Evolutionary conservation across 2,113 vertebrate genomes (phyloP).

Genomic region (Oceanodroma tethys): DNA sequence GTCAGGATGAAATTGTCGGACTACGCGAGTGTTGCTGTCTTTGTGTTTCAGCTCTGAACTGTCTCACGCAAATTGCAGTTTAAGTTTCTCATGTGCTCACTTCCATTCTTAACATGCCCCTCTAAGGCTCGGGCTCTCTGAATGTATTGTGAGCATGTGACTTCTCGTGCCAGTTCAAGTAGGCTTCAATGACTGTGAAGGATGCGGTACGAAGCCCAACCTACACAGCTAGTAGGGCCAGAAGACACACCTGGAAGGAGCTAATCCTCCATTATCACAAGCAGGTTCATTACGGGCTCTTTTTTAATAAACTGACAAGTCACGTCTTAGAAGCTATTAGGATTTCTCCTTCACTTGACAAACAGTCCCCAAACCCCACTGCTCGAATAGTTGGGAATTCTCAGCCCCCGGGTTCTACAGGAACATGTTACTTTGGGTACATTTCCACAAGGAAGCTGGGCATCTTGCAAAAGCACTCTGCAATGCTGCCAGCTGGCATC

Average conservation of each 20-base stretch:
- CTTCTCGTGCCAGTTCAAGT: background rate
- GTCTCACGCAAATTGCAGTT: background rate
- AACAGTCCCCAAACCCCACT: background rate
- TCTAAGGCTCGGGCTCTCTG: background rate
- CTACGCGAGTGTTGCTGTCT: accelerated
- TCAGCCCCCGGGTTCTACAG: background rate
- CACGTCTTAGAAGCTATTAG: background rate
- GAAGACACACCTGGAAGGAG: background rate
- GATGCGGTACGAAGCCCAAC: background rate
- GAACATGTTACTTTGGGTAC: background rate
- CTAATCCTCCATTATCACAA: background rate
- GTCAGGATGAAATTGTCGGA: background rate
- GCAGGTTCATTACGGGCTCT: background rate
- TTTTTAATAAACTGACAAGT: background rate
- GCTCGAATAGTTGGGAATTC: background rate
- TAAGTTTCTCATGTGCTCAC: background rate
- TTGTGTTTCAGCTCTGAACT: background rate
- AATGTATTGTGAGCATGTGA: accelerated
- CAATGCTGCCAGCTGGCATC: background rate
- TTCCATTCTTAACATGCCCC: background rate
- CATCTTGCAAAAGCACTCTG: background rate
- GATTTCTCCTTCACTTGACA: background rate
- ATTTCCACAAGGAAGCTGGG: background rate
- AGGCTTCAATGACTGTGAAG: background rate
- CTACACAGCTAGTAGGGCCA: background rate